phyloP scores from a whole-genome alignment of 2,888 invertebrate genomes.

The Encarsia formosa region DNA sequence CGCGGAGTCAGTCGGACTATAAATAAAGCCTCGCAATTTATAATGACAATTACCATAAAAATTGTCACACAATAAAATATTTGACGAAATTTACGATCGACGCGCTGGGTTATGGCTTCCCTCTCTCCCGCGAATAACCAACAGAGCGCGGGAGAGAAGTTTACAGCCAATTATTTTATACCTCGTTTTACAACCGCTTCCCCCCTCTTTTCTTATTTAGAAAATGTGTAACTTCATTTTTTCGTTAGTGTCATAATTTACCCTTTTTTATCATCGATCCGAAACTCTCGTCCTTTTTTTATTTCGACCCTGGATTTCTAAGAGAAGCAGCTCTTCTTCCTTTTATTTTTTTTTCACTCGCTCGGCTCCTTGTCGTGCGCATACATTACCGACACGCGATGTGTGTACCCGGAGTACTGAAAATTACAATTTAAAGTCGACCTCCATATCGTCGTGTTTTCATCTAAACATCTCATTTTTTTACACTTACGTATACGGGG shows the following conservation, averaged over 20 bases:
- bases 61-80: conserved; percentile 52
- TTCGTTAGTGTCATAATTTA: too few species aligned
- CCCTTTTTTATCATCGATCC: too few species aligned
- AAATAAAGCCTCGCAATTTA: conserved; percentile 48
- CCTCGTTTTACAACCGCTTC: conserved; percentile 37
- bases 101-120: conserved; percentile 14
- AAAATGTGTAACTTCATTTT: too few species aligned
- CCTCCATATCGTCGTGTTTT: conserved; percentile 45
- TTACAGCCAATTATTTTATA: conserved; percentile 51
- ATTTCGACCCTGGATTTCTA: too few species aligned
- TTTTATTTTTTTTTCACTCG: neutral
- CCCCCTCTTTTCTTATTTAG: too few species aligned
- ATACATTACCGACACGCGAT: conserved; percentile 48
- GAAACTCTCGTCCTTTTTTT: too few species aligned
- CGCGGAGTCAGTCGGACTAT: conserved; percentile 33
- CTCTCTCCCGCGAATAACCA: conserved; percentile 4
- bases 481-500: conserved; percentile 45
- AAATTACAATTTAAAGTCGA: conserved; percentile 48
- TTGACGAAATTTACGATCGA: conserved; percentile 47
- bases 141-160: conserved; percentile 27
- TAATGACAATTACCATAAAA: conserved; percentile 52
- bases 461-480: conserved; percentile 50
- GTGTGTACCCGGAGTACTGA: conserved; percentile 36
- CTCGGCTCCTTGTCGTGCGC: conserved; percentile 42
- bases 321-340: neutral